phyloP scores from a whole-genome alignment of 2,888 invertebrate species.

The Rhingia rostrata region DNA sequence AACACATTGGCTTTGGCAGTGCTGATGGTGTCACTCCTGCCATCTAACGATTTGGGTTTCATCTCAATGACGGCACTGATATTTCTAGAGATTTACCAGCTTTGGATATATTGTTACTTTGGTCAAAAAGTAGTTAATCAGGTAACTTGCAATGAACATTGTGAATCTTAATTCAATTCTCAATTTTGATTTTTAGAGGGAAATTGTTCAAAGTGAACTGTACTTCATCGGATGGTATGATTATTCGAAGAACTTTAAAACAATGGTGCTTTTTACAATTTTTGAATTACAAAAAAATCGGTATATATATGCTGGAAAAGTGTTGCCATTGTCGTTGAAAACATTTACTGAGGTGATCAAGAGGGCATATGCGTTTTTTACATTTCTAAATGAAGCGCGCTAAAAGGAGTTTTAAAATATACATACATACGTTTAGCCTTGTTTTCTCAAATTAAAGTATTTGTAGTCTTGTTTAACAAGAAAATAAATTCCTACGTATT shows the following conservation, averaged over 20 bases:
- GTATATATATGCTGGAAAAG: slow-evolving; percentile 37
- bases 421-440: too few relatives aligned
- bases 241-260: slow-evolving; percentile 20
- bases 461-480: too few relatives aligned
- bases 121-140: slow-evolving; percentile 10
- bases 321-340: slow-evolving; percentile 46
- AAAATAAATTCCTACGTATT: too few relatives aligned
- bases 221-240: slow-evolving; percentile 53
- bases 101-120: slow-evolving; percentile 24
- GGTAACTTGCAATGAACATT: background rate
- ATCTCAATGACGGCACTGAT: background rate
- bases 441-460: too few relatives aligned
- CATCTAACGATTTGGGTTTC: slow-evolving; percentile 1
- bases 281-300: slow-evolving; percentile 29
- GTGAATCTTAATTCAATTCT: too few relatives aligned
- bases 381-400: slow-evolving; percentile 33
- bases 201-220: slow-evolving; percentile 9
- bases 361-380: slow-evolving; percentile 44
- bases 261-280: slow-evolving; percentile 41
- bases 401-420: background rate
- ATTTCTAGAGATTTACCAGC: background rate
- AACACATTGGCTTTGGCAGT: background rate
- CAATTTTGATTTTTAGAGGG: slow-evolving; percentile 12
- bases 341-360: slow-evolving; percentile 44
- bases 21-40: slow-evolving; percentile 8